Percentiles rank a stretch among this genome's conserved stretches.
Evolutionary conservation across 2,888 invertebrate species (phyloP).

Genomic region (Schizotus pectinicornis): DNA sequence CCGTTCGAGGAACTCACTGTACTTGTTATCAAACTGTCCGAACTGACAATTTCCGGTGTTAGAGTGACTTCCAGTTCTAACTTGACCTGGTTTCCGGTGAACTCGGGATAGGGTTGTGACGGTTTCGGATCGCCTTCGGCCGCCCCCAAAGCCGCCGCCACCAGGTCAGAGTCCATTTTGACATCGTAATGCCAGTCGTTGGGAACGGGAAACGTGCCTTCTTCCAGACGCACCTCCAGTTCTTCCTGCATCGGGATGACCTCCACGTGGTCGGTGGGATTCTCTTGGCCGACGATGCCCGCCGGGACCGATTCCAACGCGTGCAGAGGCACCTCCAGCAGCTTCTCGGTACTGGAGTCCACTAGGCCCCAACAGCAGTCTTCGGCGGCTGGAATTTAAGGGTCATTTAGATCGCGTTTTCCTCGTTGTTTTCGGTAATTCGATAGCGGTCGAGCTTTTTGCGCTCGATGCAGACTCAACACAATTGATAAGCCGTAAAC

Average conservation of each 20-base stretch:
- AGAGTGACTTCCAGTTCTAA: slow-evolving; percentile 66
- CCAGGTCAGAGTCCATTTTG: slow-evolving; percentile 59
- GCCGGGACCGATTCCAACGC: slow-evolving; percentile 47
- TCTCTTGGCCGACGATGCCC: slow-evolving; percentile 28
- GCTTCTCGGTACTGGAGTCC: slow-evolving; percentile 60
- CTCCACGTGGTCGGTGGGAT: slow-evolving; percentile 53
- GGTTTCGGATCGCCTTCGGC: slow-evolving; percentile 18
- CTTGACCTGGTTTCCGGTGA: slow-evolving; percentile 25
- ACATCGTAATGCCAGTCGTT: slow-evolving; percentile 59
- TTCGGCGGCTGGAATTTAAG: slow-evolving; percentile 42
- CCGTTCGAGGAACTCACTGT: slow-evolving; percentile 56
- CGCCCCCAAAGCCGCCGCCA: slow-evolving; percentile 60
- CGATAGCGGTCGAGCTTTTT: slow-evolving; percentile 15
- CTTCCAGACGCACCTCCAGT: slow-evolving; percentile 63
- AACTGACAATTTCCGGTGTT: slow-evolving; percentile 66
- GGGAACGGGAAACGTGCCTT: slow-evolving; percentile 60
- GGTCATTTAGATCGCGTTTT: slow-evolving; percentile 13
- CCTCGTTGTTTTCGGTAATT: not conserved
- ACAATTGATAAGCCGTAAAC: slow-evolving; percentile 13
- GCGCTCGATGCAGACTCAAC: slow-evolving; percentile 18
- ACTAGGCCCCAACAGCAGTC: slow-evolving; percentile 61
- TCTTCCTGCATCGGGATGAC: slow-evolving; percentile 66
- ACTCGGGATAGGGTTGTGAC: slow-evolving; percentile 27
- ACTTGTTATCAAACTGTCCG: slow-evolving; percentile 62
- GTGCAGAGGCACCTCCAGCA: slow-evolving; percentile 56